Base-by-base conservation (phyloP, 1,140 invertebrate genomes). In the Campoletis sonorensis region DNA sequence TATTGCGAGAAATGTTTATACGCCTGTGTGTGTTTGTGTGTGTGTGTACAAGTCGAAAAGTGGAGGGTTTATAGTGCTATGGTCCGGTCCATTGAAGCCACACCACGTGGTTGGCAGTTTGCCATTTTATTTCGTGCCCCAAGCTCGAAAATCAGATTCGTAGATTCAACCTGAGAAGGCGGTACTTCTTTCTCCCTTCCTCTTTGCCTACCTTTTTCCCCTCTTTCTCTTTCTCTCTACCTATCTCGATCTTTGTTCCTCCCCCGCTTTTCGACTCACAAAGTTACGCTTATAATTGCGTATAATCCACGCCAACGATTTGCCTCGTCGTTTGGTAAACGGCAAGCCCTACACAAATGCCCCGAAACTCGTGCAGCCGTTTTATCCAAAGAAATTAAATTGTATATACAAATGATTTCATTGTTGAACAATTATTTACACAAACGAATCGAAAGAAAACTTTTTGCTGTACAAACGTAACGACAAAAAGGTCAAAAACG, bases 51-150 rank as follows among this genome's bases (percentile, higher is more conserved):
- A 45, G 40, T 45, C 40, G 54, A 58, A 58, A 58, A 58, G 54
- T 58, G 54, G 1, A 23, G 18, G 54, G 54, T n/a, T 58, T 58
- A 58, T 58, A 58, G 4, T 10, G 54, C 21, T 23, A 26, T 21
- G 21, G 64, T 67, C 61, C 21, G 61, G 73, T 45, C 23, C 76
- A 61, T 64, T 79, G 61, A 33, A 78, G 81, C 77, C 37, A 82
- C 85, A 83, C 84, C 87, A 88, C 87, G 86, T 88, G 87, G 83
- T 87, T 88, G 87, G 87, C 87, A 64, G 23, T 18, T 16, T 45
- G 83, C 87, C 85, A 87, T 18, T 26, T 37, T 71, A 37, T 37
- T n/a, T 33, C 68, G 33, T 71, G 68, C 68, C 26, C 27, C 23
- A 37, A 16, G n/a, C 64, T 68, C 64, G 68, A 40, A 37, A 71